Conservation (phyloP, 2,888 invertebrate genomes). For the Rambutsinella grinnellia region DNA sequence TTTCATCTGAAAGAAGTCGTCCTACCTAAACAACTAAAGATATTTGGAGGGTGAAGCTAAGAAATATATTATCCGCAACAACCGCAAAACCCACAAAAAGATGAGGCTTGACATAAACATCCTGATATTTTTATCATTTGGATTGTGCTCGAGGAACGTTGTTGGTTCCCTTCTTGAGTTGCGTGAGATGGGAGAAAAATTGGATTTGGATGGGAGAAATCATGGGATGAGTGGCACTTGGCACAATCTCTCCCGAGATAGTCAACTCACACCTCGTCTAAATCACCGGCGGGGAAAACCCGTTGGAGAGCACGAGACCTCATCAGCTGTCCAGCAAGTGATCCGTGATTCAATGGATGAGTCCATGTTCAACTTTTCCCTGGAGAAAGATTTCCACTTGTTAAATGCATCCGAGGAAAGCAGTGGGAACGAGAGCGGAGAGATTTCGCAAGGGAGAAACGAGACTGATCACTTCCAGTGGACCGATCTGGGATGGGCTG, state of each 20-base stretch:
- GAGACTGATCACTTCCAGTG: slow-evolving; percentile 40
- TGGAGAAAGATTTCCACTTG: slow-evolving; percentile 6
- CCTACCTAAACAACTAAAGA: background rate
- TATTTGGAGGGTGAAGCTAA: too few relatives aligned
- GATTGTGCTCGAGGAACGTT: background rate
- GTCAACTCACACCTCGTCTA: background rate
- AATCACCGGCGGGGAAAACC: too few relatives aligned
- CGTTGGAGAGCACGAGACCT: background rate
- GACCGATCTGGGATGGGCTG: slow-evolving; percentile 67
- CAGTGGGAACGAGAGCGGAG: slow-evolving; percentile 20
- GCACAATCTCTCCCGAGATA: background rate
- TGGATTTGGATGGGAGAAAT: background rate
- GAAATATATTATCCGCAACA: too few relatives aligned
- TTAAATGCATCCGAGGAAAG: background rate
- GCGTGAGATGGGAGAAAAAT: background rate
- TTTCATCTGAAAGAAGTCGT: background rate
- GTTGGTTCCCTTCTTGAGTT: slow-evolving; percentile 22
- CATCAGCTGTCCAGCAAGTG: background rate
- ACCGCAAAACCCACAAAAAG: background rate
- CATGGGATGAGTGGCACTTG: slow-evolving; percentile 2
- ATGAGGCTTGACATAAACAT: background rate
- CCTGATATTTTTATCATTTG: slow-evolving; percentile 17
- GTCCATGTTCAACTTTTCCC: slow-evolving; percentile 3
- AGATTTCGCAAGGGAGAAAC: slow-evolving; percentile 20
- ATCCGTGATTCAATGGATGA: background rate